Base-by-base conservation (phyloP, 2,797 vertebrate genomes). In the Telmatherina bonti region DNA sequence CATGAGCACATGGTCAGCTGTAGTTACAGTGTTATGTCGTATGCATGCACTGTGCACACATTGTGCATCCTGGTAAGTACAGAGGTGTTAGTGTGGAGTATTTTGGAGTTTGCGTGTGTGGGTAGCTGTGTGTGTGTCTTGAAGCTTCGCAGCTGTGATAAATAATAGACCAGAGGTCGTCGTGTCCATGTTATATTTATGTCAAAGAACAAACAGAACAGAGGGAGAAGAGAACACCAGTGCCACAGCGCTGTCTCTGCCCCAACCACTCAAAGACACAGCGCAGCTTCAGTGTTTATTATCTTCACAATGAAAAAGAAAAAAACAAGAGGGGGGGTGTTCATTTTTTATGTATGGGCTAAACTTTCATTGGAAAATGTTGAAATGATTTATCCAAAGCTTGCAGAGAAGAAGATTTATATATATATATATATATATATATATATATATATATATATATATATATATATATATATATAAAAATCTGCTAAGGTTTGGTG, bases 321-420 rank as follows among this genome's bases (percentile, higher is more conserved):
- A 71, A 55, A 67, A 61, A 33, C 11, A 51, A 20, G 5, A 8
- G 16, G 16, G 3, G 38, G 16, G 38, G 15, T 15, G 35, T 51
- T 66, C 43, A 63, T 52, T 74, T 83, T 85, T 86, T 58, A 89
- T 86, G 76, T 15, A 41, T 45, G 31, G 58, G 30, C 49, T 9
- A 15, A 79, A 81, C 76, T 77, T 85, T 75, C 45, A 58, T 70
- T 38, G 60, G 63, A 61, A 79, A 81, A 72, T 84, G 45, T 47
- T 47, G 13, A 52, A 85, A 90, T 84, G 83, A 83, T 84, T 89
- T 66, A 84, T 87, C 86, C 36, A 78, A 71, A 59, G 45, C 62
- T 76, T 62, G 60, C 67, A 30, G 51, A 79, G 67, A 63, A 29
- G 54, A 79, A 68, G 83, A 67, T 84, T 83, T 85, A n/a, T n/a